Evolutionary conservation across 30 jellyfish, hydroid and myxozoan genomes (phyloP).

Genomic region (Chrysaora quinquecirrha): DNA sequence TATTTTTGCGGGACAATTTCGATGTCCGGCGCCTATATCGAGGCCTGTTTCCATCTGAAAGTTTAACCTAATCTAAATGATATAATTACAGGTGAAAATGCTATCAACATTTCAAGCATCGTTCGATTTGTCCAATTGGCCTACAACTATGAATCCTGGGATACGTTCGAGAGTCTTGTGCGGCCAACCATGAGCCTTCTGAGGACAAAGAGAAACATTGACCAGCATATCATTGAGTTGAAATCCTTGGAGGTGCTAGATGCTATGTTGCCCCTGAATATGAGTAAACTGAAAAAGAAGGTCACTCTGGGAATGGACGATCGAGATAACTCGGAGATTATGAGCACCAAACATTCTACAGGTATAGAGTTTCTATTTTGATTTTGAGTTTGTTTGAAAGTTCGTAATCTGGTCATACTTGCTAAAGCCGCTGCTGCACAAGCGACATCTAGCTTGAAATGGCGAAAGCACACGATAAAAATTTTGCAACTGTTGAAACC

Average conservation of each 20-base stretch:
- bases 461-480: too few species aligned
- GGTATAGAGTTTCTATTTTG: constrained; percentile 27
- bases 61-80: too few species aligned
- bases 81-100: constrained; percentile 60
- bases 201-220: constrained; percentile 6
- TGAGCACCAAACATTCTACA: constrained; percentile 43
- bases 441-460: too few species aligned
- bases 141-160: constrained; percentile 87
- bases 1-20: too few species aligned
- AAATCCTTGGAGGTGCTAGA: constrained; percentile 57
- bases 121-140: constrained; percentile 75
- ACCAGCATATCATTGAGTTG: constrained; percentile 31
- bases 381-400: too few species aligned
- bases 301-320: constrained; percentile 69
- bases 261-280: constrained; percentile 59
- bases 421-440: too few species aligned
- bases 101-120: constrained; percentile 41
- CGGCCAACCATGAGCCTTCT: constrained; percentile 34
- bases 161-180: constrained; percentile 71
- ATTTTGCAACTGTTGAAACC: too few species aligned
- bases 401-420: too few species aligned
- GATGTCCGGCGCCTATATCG: too few species aligned
- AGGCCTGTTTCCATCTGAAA: too few species aligned
- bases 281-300: constrained; percentile 55
- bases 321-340: constrained; percentile 36